Conservation (phyloP, 1,140 invertebrate species). For the Habropoda laboriosa region DNA sequence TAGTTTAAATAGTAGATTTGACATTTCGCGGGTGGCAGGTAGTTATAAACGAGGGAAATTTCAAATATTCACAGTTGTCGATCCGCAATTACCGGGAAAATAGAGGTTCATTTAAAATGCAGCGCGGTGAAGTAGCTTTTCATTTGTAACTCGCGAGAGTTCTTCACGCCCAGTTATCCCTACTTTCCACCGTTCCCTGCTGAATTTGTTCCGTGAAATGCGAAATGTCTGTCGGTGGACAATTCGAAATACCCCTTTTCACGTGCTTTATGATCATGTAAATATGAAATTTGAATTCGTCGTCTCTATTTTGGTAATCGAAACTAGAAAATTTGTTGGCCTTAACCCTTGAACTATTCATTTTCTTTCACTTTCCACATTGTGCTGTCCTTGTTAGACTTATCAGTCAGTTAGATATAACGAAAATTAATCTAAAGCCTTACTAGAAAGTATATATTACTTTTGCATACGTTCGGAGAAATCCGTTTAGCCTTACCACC, state of each 20-base stretch:
- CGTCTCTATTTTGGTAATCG: neutral
- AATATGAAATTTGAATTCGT: neutral
- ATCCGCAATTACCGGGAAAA: neutral
- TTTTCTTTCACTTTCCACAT: too few species aligned
- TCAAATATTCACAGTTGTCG: constrained; percentile 15
- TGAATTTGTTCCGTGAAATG: neutral
- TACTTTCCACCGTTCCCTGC: neutral
- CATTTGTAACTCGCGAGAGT: constrained; percentile 16
- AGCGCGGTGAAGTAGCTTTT: neutral
- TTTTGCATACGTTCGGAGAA: too few species aligned
- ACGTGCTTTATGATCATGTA: neutral
- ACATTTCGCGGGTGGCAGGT: neutral
- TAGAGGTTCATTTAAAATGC: constrained; percentile 10
- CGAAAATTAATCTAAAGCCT: too few species aligned
- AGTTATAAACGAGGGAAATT: neutral
- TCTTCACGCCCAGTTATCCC: constrained; percentile 2
- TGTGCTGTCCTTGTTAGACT: too few species aligned
- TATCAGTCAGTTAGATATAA: too few species aligned
- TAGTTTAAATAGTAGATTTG: neutral
- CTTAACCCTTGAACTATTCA: too few species aligned
- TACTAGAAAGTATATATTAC: too few species aligned
- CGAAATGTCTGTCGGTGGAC: neutral
- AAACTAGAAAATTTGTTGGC: neutral
- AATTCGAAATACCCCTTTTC: constrained; percentile 1
- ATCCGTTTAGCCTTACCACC: too few species aligned